Conservation (phyloP, 2,888 invertebrate species). For the Phaedon cochleariae region DNA sequence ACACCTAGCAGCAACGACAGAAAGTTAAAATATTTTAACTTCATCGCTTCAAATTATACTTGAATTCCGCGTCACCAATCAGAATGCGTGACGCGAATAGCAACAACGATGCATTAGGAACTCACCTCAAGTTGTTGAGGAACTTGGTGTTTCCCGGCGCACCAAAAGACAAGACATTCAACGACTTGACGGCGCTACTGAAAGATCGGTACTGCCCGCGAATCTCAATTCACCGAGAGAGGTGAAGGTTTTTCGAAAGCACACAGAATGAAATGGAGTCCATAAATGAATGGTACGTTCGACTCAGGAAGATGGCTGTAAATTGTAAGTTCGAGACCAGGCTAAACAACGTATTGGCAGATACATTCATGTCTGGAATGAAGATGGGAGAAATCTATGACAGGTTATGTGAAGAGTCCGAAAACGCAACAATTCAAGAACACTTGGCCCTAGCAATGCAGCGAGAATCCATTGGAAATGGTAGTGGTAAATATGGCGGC, state of each 20-base stretch:
- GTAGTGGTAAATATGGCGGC: not conserved
- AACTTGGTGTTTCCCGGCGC: not conserved
- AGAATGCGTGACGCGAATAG: too few relatives aligned
- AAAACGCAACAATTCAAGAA: not conserved
- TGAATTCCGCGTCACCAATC: too few relatives aligned
- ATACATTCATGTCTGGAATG: not conserved
- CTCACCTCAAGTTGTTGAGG: conserved; percentile 10
- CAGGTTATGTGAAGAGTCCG: not conserved
- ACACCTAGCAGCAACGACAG: too few relatives aligned
- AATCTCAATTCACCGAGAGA: not conserved
- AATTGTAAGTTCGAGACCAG: not conserved
- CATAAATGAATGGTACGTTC: not conserved
- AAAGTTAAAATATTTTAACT: too few relatives aligned
- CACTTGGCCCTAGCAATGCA: not conserved
- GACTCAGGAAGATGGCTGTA: conserved; percentile 1
- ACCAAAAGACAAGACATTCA: not conserved
- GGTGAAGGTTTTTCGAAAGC: not conserved
- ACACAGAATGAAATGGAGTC: not conserved
- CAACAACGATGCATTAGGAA: too few relatives aligned
- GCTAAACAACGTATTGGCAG: not conserved
- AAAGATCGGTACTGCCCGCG: not conserved
- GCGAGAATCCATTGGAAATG: not conserved
- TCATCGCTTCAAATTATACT: too few relatives aligned
- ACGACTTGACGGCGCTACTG: not conserved
- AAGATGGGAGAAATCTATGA: not conserved